Conservation (phyloP, 2,888 invertebrate species). For the Agrotis exclamationis region DNA sequence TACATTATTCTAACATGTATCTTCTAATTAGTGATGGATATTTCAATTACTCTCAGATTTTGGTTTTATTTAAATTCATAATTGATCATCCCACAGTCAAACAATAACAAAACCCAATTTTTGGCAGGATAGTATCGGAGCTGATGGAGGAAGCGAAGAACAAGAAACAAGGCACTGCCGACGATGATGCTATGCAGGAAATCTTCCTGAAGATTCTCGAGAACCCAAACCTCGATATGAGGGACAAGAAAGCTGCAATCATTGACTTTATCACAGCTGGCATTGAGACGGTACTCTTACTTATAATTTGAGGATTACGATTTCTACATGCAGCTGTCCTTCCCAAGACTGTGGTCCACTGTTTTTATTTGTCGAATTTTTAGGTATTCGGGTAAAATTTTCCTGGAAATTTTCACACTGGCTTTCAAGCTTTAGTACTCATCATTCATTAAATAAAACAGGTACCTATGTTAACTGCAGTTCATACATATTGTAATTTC, state of each 20-base stretch:
- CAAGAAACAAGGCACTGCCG: slow-evolving; percentile 89
- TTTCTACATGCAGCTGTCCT: not conserved
- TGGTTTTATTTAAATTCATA: not conserved
- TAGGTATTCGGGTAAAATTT: not conserved
- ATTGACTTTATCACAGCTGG: slow-evolving; percentile 97
- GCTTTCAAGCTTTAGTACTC: not conserved
- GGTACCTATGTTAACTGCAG: not conserved
- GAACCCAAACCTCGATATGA: slow-evolving; percentile 93
- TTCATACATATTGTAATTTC: not conserved
- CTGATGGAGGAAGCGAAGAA: slow-evolving; percentile 93
- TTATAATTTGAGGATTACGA: not conserved
- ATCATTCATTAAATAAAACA: not conserved
- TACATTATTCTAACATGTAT: not conserved
- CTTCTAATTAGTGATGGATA: not conserved
- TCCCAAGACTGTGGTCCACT: not conserved
- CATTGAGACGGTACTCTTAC: slow-evolving; percentile 94
- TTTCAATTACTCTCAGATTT: not conserved
- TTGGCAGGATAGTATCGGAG: slow-evolving; percentile 94
- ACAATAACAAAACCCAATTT: slow-evolving; percentile 57
- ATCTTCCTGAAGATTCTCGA: slow-evolving; percentile 95
- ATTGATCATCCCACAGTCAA: slow-evolving; percentile 13
- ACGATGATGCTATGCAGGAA: slow-evolving; percentile 92
- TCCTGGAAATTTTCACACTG: slow-evolving; percentile 7
- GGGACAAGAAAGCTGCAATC: slow-evolving; percentile 96
- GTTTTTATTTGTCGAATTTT: not conserved